Evolutionary conservation across 2,113 vertebrate species (phyloP).

Genomic region (Engystomops pustulosus): DNA sequence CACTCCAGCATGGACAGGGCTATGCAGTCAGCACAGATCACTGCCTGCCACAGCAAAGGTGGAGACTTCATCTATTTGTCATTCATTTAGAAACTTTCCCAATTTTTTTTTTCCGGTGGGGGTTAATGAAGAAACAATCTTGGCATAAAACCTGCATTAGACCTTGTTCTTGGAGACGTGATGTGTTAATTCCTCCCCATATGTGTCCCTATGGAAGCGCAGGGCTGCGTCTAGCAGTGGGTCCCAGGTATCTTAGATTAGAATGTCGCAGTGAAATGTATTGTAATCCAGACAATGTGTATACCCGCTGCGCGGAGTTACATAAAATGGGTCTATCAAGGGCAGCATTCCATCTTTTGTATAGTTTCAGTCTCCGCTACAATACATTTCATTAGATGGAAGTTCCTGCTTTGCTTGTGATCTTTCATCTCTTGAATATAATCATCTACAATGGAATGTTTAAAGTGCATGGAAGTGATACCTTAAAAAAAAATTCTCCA

Average conservation of each 20-base stretch:
- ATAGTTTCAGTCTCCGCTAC: constrained; percentile 55
- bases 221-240: constrained; percentile 24
- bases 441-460: constrained; percentile 60
- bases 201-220: constrained; percentile 19
- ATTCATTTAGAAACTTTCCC: constrained; percentile 72
- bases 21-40: constrained; percentile 80
- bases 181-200: constrained; percentile 43
- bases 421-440: constrained; percentile 60
- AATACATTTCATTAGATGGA: constrained; percentile 60
- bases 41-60: constrained; percentile 77
- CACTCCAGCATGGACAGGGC: constrained; percentile 77
- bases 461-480: constrained; percentile 59
- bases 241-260: constrained; percentile 46
- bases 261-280: constrained; percentile 50
- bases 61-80: constrained; percentile 72
- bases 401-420: constrained; percentile 57
- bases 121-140: constrained; percentile 66
- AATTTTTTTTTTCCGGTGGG: not conserved
- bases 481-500: constrained; percentile 52
- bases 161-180: not conserved
- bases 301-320: constrained; percentile 56
- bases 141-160: constrained; percentile 57
- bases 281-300: constrained; percentile 53
- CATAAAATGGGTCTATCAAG: constrained; percentile 59
- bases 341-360: constrained; percentile 59